Evolutionary conservation across 2,113 vertebrate genomes (phyloP), one percentile per base, ranked within the genome.

Genomic region (Actinemys pallida): DNA sequence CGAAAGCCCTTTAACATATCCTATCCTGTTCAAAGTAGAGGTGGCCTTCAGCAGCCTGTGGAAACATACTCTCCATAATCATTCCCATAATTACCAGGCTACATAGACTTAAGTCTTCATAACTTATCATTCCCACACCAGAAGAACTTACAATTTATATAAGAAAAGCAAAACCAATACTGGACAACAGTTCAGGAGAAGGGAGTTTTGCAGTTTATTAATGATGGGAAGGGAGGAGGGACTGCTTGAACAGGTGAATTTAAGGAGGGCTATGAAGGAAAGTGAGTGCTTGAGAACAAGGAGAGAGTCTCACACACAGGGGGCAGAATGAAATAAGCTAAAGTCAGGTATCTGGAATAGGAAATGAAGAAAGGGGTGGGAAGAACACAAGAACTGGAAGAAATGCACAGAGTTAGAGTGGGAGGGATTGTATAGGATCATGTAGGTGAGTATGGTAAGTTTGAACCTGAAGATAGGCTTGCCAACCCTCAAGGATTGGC

Each of bases 261-360:
- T 29, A 6, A 91, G 17, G 11, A 90, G n/a, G 56, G 81, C 25
- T 88, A 92, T 85, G 88, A 81, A 39, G 13, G 9, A 83, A 92
- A 20, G 7, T 12, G 8, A 0, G 24, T 45, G 0, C 42, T 86
- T 86, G 84, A 78, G 93, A 20, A 42, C 42, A 35, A 96, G 90
- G 17, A 17, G 47, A 45, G 80, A 84, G 84, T 89, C 85, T 78
- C n/a, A 76, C 88, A 45, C 6, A 10, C 24, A 50, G 6, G n/a
- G 16, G 3, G 8, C 9, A 69, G 56, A 93, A 93, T 45, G 45
- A 88, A 96, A 85, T 4, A 22, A 90, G 19, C 6, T 39, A 25
- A 76, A 76, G 16, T 0, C 1, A 56, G 17, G 39, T 76, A 84
- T n/a, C 50, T 27, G 25, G 19, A 86, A 89, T 59, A 39, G 47